These are phyloP conservation scores for Grammatotria lemairii DNA, from an alignment of 2,113 vertebrate genomes.

Conservation along the genomic window DNA sequence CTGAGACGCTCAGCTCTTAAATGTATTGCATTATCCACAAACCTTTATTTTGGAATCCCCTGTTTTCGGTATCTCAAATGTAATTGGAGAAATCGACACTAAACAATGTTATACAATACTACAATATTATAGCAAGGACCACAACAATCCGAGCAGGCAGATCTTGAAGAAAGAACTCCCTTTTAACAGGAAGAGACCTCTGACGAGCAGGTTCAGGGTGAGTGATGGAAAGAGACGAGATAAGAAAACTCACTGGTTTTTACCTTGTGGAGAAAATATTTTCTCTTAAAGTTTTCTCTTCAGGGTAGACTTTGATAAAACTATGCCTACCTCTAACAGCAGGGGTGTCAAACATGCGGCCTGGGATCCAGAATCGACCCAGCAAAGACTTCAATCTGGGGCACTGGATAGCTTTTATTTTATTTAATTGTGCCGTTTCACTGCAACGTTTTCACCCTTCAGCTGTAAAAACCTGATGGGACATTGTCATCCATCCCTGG, in stretches of 20 bases:
- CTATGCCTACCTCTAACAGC: background rate
- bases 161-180: background rate
- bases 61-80: background rate
- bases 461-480: background rate
- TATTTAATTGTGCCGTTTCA: background rate
- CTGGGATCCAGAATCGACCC: background rate
- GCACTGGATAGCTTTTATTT: background rate
- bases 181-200: background rate
- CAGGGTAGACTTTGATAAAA: background rate
- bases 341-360: background rate
- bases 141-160: background rate
- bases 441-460: background rate
- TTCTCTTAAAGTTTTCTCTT: background rate
- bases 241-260: background rate
- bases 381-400: background rate
- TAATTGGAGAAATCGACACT: background rate
- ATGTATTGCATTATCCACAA: background rate
- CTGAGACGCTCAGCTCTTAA: background rate
- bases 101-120: background rate
- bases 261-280: background rate
- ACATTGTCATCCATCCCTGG: background rate
- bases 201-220: background rate
- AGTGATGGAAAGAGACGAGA: background rate
- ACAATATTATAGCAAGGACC: background rate
- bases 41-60: background rate